Percentiles rank a stretch among this genome's conserved stretches.
phyloP scores from a whole-genome alignment of 1,140 invertebrate genomes.

The Drosophila ercepeae region DNA sequence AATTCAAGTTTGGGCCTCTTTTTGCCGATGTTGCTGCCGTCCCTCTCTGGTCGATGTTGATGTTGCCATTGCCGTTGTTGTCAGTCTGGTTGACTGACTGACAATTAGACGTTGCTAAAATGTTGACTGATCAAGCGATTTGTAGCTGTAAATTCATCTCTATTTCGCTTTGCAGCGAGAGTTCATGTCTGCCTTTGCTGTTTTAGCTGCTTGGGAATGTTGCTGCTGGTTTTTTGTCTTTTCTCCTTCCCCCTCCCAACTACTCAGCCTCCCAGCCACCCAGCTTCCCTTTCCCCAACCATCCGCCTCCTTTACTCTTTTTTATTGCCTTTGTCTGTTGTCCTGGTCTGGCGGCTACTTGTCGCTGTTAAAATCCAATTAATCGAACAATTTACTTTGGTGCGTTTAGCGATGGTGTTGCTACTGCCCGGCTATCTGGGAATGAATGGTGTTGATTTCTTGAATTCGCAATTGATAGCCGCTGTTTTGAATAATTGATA shows the following conservation, averaged over 20 bases:
- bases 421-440: conserved; percentile 23
- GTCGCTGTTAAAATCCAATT: conserved; percentile 83
- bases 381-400: conserved; percentile 83
- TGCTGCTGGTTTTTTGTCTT: conserved; percentile 7
- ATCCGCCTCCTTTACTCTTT: conserved; percentile 11
- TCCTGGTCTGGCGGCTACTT: conserved; percentile 72
- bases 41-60: neutral
- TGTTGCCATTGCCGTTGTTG: conserved; percentile 16
- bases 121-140: conserved; percentile 83
- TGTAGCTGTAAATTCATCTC: conserved; percentile 83
- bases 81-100: conserved; percentile 70
- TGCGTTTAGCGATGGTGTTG: conserved; percentile 79
- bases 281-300: neutral
- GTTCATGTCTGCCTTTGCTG: conserved; percentile 51
- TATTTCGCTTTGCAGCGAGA: conserved; percentile 70
- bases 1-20: conserved; percentile 81
- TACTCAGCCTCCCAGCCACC: neutral
- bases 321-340: conserved; percentile 46
- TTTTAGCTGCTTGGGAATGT: conserved; percentile 32
- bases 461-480: conserved; percentile 44
- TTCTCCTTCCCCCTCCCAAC: neutral
- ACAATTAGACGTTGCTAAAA: conserved; percentile 82
- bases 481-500: conserved; percentile 8
- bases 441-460: conserved; percentile 12
- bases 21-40: conserved; percentile 43